These are phyloP conservation scores for Paelopatides confundens DNA, from an alignment of 53 echinoderm and acorn worm species.

Conservation along the genomic window DNA sequence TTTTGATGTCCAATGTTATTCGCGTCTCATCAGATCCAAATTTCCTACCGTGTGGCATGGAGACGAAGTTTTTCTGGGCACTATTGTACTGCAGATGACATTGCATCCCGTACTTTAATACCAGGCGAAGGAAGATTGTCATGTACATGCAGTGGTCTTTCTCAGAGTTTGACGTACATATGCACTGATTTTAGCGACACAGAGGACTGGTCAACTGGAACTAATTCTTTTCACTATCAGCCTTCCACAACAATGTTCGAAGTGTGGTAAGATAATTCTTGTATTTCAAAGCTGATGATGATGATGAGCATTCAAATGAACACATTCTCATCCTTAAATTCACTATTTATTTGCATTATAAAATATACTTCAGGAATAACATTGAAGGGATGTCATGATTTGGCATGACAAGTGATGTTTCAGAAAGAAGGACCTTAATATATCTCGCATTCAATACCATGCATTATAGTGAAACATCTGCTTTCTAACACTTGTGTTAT, in stretches of 20 bases:
- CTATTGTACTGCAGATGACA: neutral
- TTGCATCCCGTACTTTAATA: neutral
- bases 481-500: too few relatives aligned
- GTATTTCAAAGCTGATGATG: too few relatives aligned
- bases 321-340: too few relatives aligned
- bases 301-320: too few relatives aligned
- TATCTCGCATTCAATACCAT: too few relatives aligned
- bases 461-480: too few relatives aligned
- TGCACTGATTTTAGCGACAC: slow-evolving; percentile 11
- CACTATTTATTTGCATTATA: too few relatives aligned
- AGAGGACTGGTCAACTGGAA: slow-evolving; percentile 11
- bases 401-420: too few relatives aligned
- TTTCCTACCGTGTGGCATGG: slow-evolving; percentile 19
- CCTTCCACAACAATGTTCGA: slow-evolving; percentile 3
- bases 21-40: neutral
- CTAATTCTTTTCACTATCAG: slow-evolving; percentile 1
- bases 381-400: too few relatives aligned
- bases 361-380: too few relatives aligned
- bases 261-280: neutral
- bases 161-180: neutral
- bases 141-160: neutral
- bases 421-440: too few relatives aligned
- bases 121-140: neutral
- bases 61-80: neutral
- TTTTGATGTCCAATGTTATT: too few relatives aligned